Conservation (phyloP, 2,797 vertebrate species). For the Xenentodon cancila region DNA sequence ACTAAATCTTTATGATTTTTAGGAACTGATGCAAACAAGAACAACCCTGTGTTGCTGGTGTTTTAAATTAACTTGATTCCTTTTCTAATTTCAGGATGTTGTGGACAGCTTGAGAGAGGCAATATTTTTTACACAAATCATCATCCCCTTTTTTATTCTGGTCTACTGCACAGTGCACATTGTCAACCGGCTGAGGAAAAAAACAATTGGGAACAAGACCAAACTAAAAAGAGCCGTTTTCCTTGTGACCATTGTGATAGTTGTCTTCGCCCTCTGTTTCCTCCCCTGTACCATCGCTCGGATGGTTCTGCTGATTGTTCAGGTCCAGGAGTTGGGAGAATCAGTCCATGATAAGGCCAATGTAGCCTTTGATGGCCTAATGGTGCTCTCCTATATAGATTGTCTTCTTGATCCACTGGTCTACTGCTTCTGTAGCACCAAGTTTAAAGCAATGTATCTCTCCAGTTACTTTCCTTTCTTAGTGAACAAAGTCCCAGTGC, state of each 20-base stretch:
- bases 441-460: conserved; percentile 78
- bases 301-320: conserved; percentile 48
- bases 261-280: conserved; percentile 77
- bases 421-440: conserved; percentile 83
- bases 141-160: conserved; percentile 76
- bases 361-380: conserved; percentile 75
- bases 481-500: background rate
- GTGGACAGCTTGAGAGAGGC: conserved; percentile 51
- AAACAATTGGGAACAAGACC: conserved; percentile 62
- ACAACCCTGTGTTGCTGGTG: background rate
- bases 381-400: conserved; percentile 81
- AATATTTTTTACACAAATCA: conserved; percentile 74
- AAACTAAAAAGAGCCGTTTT: conserved; percentile 68
- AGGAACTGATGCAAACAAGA: background rate
- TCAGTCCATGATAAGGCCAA: conserved; percentile 24
- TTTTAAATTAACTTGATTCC: background rate
- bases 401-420: conserved; percentile 80
- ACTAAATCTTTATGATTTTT: background rate
- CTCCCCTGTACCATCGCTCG: conserved; percentile 73
- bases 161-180: conserved; percentile 73
- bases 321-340: rapidly evolving
- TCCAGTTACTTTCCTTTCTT: conserved; percentile 72
- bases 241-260: conserved; percentile 61
- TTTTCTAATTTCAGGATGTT: conserved; percentile 25
- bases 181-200: conserved; percentile 61